Evolutionary conservation across 2,888 invertebrate species (phyloP), one percentile per base, ranked within the genome.

Genomic region (Diarsia brunnea): DNA sequence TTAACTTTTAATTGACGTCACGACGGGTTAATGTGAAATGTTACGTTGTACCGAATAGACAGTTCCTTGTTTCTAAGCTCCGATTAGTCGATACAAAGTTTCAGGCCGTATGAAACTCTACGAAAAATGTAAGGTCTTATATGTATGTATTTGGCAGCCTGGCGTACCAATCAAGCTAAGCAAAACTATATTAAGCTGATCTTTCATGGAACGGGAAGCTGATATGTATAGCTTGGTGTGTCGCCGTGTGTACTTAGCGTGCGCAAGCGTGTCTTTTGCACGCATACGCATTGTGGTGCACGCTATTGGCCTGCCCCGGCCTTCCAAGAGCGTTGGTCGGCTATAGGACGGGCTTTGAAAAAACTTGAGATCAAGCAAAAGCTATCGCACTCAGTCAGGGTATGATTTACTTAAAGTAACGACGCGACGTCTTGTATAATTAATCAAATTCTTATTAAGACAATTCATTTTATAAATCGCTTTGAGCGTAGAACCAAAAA

Each of bases 1-100:
- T 89, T 89, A 86, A 85, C 87, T 86, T 89, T 86, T 81, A 82
- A 82, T 84, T 80, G 86, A 79, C 79, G 78, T 78, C 75, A 79
- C 74, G 65, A 19, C 45, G 74, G 69, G 47, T 64, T 81, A 78
- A 67, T 61, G 31, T 70, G 60, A 66, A 76, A 76, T 45, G 19
- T 68, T 69, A 47, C 38, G 31, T 38, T 51, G 8, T 51, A 77
- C 31, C 27, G 1, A 21, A 43, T 38, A 47, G 14, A 11, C 4
- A 14, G 27, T n/a, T 38, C 16, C 8, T 38, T 67, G 31, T 47
- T 21, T 60, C n/a, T 4, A 24, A 14, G 7, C n/a, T 45, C 21
- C 10, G 14, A 19, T 2, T 19, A 51, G 19, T 60, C 19, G 27
- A 19, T n/a, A 11, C 16, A 69, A 3, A 60, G 27, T 51, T 69